Base-by-base conservation (phyloP, 2,797 vertebrate genomes). In the Petrocephalus schoutedeni region DNA sequence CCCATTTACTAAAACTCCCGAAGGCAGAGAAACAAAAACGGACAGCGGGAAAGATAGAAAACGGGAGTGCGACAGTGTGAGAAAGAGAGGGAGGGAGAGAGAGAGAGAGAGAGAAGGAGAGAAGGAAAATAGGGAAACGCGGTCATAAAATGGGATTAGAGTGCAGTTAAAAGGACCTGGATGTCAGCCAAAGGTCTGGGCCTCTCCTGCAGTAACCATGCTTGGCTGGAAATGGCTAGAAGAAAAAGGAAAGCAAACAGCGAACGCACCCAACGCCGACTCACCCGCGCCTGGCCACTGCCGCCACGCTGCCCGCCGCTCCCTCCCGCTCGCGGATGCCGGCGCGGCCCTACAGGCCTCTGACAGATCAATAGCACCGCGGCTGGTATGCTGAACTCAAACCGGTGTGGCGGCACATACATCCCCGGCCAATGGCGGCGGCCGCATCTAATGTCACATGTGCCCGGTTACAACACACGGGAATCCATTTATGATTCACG, bases 81-180 rank as follows among this genome's bases (percentile, higher is more conserved):
- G 56, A 28, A 19, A 32, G 53, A 12, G 87, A 74, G 67, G 19
- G 9, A 86, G 58, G 16, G 32, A 32, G 64, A 6, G 28, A 53
- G 57, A 59, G 54, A 36, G 71, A 71, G 12, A 12, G 56, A 21
- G 51, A 9, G 21, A 61, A 19, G 4, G 14, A 10, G 28, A n/a
- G 84, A 86, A 80, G 28, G 7, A 87, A 89, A 2, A 57, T 61
- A 64, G 90, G 87, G 64, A 91, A 89, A 91, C 89, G 64, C 87
- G 88, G 89, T 91, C 61, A 90, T 92, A 91, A 92, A 92, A 90
- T 54, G 28, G 90, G 88, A 92, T 91, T 90, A 89, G 58, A 54
- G 90, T 51, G 87, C 74, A 87, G 87, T 89, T 89, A 89, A 89
- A 89, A 58, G 88, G 88, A 86, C 14, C 85, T 82, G 85, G 85